A percentile compares a stretch with the other conserved stretches of the same genome.
Conservation (phyloP, 2,888 invertebrate species). For the Ferrisia virgata region DNA sequence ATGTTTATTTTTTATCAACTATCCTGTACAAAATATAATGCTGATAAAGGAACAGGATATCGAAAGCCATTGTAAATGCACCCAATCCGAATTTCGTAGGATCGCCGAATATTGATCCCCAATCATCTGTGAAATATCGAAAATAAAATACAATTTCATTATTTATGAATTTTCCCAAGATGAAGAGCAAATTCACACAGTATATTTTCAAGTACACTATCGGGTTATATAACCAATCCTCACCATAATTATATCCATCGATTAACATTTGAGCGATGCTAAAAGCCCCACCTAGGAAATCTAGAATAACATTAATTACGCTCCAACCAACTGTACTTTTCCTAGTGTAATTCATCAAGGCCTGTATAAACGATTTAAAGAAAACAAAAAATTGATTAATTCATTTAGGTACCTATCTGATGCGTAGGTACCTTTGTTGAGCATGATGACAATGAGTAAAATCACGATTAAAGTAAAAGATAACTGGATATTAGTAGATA, state of each 20-base stretch:
- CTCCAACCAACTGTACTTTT: constrained; percentile 98
- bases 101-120: constrained; percentile 94
- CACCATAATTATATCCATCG: constrained; percentile 86
- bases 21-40: constrained; percentile 84
- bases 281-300: constrained; percentile 90
- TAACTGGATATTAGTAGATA: too few relatives aligned
- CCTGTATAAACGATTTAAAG: too few relatives aligned
- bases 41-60: constrained; percentile 93
- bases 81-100: constrained; percentile 97
- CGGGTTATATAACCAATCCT: constrained; percentile 31
- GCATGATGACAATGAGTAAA: too few relatives aligned
- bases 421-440: too few relatives aligned
- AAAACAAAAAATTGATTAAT: too few relatives aligned
- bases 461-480: too few relatives aligned
- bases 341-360: constrained; percentile 90
- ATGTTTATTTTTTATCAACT: constrained; percentile 40
- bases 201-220: constrained; percentile 52
- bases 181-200: too few relatives aligned
- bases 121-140: constrained; percentile 76
- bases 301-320: constrained; percentile 94
- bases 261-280: constrained; percentile 96
- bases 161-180: too few relatives aligned
- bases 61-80: constrained; percentile 90
- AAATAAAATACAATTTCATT: too few relatives aligned
- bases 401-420: too few relatives aligned